phyloP scores from a whole-genome alignment of 2,797 vertebrate species.

The Xiphorhynchus erythropygius region DNA sequence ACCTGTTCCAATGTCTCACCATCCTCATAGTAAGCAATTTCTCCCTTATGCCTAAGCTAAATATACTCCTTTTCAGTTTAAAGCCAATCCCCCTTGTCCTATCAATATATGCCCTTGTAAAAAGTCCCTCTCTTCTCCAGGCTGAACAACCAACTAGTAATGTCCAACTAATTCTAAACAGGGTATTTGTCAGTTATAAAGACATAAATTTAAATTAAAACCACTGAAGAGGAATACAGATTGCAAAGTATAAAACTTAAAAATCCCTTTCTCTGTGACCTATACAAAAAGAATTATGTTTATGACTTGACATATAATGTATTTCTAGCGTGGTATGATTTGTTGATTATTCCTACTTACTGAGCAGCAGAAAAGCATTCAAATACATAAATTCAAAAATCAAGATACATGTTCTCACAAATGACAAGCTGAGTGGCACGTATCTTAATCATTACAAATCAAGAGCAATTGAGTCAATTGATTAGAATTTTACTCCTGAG shows the following conservation, averaged over 20 bases:
- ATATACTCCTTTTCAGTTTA: neutral
- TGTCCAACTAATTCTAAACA: neutral
- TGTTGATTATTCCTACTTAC: neutral
- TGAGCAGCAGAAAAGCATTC: neutral
- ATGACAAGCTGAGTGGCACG: neutral
- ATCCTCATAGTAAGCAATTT: neutral
- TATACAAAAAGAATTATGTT: neutral
- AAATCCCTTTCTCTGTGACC: neutral
- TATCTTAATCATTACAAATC: neutral
- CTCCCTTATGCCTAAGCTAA: neutral
- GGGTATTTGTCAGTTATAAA: neutral
- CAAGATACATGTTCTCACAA: neutral
- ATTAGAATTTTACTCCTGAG: neutral
- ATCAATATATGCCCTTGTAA: rapidly evolving
- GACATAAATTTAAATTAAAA: neutral
- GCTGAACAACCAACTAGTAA: neutral
- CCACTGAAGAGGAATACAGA: neutral
- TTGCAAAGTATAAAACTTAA: neutral
- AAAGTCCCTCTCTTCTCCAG: neutral
- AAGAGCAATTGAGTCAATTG: too few species aligned
- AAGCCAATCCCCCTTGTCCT: neutral
- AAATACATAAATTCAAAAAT: neutral
- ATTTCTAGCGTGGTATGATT: neutral
- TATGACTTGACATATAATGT: neutral
- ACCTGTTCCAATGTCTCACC: neutral